Conservation (phyloP, 2,113 vertebrate species). For the Bufo gargarizans region DNA sequence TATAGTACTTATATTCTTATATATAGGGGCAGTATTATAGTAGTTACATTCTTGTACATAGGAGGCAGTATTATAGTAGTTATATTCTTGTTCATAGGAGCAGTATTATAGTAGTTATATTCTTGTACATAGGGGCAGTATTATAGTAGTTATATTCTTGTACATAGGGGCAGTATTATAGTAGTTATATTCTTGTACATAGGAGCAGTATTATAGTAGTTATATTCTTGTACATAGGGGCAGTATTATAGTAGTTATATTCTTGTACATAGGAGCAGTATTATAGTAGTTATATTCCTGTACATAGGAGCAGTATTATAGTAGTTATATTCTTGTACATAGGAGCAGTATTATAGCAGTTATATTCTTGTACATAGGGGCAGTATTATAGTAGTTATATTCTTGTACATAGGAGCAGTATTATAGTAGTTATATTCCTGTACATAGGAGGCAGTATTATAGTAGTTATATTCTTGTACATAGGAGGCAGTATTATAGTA, state of each 20-base stretch:
- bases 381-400: background rate
- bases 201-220: too few species aligned
- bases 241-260: too few species aligned
- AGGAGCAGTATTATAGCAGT: background rate
- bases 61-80: background rate
- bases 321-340: slow-evolving; percentile 3
- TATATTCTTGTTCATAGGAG: background rate
- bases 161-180: too few species aligned
- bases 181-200: too few species aligned
- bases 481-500: too few species aligned
- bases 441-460: too few species aligned
- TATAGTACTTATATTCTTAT: slow-evolving; percentile 11
- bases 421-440: slow-evolving; percentile 5
- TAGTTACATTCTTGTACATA: background rate
- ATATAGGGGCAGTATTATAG: background rate
- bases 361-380: background rate
- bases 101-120: slow-evolving; percentile 6
- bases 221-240: too few species aligned
- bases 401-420: background rate
- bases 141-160: slow-evolving; percentile 10
- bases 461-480: too few species aligned
- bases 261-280: background rate
- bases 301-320: background rate
- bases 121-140: background rate
- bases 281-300: background rate